Percentiles rank a stretch among this genome's conserved stretches.
Conservation (phyloP, 64 coral and sea anemone genomes). For the Actinia equina region DNA sequence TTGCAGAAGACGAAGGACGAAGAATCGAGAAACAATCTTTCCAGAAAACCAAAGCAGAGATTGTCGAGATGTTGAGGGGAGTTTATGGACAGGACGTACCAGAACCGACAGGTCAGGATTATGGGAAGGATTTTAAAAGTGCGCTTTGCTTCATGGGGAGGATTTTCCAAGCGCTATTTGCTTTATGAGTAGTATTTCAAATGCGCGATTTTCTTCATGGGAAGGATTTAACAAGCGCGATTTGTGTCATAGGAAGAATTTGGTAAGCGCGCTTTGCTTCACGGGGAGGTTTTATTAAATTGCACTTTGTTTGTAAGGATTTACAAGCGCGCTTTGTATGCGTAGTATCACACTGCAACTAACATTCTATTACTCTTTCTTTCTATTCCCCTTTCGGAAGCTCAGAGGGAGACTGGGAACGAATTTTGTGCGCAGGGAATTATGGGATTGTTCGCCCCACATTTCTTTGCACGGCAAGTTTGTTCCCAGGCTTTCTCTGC, state of each 20-base stretch:
- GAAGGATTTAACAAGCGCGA: too few relatives aligned
- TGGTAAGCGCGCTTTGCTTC: too few relatives aligned
- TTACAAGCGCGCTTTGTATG: too few relatives aligned
- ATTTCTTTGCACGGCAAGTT: background rate
- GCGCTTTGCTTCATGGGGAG: too few relatives aligned
- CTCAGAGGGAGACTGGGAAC: background rate
- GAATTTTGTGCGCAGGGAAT: background rate
- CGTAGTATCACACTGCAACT: too few relatives aligned
- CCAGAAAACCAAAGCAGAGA: conserved; percentile 25
- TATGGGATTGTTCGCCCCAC: background rate
- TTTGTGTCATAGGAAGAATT: too few relatives aligned
- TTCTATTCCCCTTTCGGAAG: background rate
- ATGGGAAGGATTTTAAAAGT: background rate
- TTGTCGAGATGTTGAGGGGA: conserved; percentile 21
- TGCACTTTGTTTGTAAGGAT: too few relatives aligned
- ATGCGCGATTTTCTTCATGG: too few relatives aligned
- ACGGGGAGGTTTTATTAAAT: too few relatives aligned
- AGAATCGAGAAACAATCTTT: conserved; percentile 41
- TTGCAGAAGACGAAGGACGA: conserved; percentile 36
- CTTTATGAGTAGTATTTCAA: too few relatives aligned
- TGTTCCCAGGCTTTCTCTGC: background rate
- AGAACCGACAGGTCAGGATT: conserved; percentile 21
- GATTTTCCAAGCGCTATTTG: too few relatives aligned
- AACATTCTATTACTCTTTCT: background rate
- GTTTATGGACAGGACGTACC: conserved; percentile 36